Evolutionary conservation across 37 sponge, comb jelly and placozoan species (phyloP), one percentile per base, ranked within the genome.

Genomic region (Mnemiopsis leidyi): DNA sequence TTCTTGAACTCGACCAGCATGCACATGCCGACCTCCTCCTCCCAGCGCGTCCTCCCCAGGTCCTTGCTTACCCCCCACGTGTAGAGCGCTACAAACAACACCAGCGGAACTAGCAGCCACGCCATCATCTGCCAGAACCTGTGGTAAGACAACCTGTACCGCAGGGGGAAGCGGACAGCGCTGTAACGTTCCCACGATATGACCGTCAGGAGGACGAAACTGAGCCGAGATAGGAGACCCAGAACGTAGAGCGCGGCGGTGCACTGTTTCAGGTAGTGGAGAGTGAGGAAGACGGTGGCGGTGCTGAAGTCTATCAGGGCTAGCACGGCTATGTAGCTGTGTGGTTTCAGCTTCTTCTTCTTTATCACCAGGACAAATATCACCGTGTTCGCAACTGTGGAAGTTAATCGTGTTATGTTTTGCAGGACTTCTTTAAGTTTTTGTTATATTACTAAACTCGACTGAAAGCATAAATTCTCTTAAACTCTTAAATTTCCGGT

Each of bases 281-380:
- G 36, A 36, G 82, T 35, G 21, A 35, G 29, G 21, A 79, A 79
- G 37, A 32, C 9, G 36, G 37, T 23, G 2, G 82, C 82, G 2
- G 82, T 79, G 35, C 20, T 33, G 37, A 16, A 33, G 36, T 79
- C 82, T 29, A 79, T 33, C 21, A 13, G 21, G 2, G 82, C 36
- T 29, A 79, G 82, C 3, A 33, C 82, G 26, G 36, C 36, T 3
- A 79, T 79, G 82, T 79, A 79, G 82, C 36, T 79, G 82, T 79
- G 82, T 5, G 37, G 36, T 31, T 79, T 35, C 30, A 79, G 36
- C 21, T 79, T 79, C 82, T 79, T 79, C 35, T 30, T 35, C 29
- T 79, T 30, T 2, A 79, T 20, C 23, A 79, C 82, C 7, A 79
- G 36, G 3, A 29, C 7, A 23, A 79, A 33, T 3, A 79, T 7